phyloP scores from a whole-genome alignment of 2,797 vertebrate species.

The Schizothorax lantsangensis region DNA sequence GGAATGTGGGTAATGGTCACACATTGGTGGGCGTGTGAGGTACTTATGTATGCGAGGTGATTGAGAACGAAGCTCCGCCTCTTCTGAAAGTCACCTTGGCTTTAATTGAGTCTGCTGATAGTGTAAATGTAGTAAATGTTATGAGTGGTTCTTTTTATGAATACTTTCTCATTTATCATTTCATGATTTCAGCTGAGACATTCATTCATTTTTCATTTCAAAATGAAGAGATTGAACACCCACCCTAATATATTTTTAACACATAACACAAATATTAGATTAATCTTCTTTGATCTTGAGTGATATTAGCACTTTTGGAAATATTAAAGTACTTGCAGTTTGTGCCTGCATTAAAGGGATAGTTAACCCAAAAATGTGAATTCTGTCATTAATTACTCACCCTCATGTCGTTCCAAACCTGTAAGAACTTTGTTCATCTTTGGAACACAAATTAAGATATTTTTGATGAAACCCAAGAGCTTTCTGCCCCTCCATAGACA shows the following conservation, averaged over 20 bases:
- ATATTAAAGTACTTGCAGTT: conserved; percentile 7
- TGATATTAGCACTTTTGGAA: conserved; percentile 14
- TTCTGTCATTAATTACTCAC: too few species aligned
- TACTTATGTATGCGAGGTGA: conserved; percentile 66
- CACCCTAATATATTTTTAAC: conserved; percentile 19
- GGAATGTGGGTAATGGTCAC: background rate
- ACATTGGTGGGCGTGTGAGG: conserved; percentile 20
- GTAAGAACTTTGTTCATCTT: too few species aligned
- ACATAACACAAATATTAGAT: conserved; percentile 18
- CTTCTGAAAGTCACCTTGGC: conserved; percentile 69
- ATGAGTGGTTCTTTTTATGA: background rate
- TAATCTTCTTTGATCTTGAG: conserved; percentile 19
- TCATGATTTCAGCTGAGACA: conserved; percentile 19
- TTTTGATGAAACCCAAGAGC: too few species aligned
- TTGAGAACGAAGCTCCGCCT: conserved; percentile 49
- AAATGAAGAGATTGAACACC: conserved; percentile 7
- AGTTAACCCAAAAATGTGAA: too few species aligned
- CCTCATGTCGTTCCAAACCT: too few species aligned
- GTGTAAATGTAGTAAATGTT: conserved; percentile 22
- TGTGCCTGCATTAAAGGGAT: background rate
- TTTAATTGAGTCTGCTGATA: conserved; percentile 60
- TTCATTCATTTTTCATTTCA: conserved; percentile 8
- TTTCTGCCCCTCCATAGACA: too few species aligned
- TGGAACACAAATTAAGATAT: too few species aligned
- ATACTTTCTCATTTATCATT: conserved; percentile 37